A percentile compares a stretch with the other conserved stretches of the same genome.
phyloP scores from a whole-genome alignment of 2,888 invertebrate genomes.

The Diploptera punctata region DNA sequence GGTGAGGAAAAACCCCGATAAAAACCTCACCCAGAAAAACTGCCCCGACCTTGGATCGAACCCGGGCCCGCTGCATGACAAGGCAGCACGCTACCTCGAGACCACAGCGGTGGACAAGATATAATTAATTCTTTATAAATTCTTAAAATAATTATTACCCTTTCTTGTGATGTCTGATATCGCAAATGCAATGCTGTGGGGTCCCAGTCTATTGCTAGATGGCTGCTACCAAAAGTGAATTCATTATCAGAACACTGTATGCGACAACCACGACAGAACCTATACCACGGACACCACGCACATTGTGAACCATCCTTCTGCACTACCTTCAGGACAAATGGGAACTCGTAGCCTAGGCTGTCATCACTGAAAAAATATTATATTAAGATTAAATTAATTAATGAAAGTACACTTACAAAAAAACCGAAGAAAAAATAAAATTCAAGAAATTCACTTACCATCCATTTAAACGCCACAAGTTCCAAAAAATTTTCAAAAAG shows the following conservation, averaged over 20 bases:
- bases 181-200: slow-evolving; percentile 91
- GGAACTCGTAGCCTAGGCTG: slow-evolving; percentile 90
- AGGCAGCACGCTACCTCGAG: too few relatives aligned
- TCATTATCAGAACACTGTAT: slow-evolving; percentile 67
- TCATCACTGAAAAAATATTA: slow-evolving; percentile 74
- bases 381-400: not conserved
- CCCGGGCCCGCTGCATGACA: too few relatives aligned
- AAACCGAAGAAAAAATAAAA: too few relatives aligned
- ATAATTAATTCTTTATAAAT: too few relatives aligned
- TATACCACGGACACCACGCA: slow-evolving; percentile 79
- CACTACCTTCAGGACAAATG: slow-evolving; percentile 86
- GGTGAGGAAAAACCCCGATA: too few relatives aligned
- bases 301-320: slow-evolving; percentile 74
- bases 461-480: too few relatives aligned
- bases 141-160: too few relatives aligned
- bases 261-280: slow-evolving; percentile 86
- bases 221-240: slow-evolving; percentile 49
- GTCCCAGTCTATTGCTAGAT: slow-evolving; percentile 94
- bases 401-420: not conserved
- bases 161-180: slow-evolving; percentile 80
- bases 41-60: too few relatives aligned
- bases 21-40: too few relatives aligned
- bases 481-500: too few relatives aligned
- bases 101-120: too few relatives aligned
- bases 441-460: too few relatives aligned